Evolutionary conservation across 2,113 vertebrate genomes (phyloP).

Genomic region (Chaetops frenatus): DNA sequence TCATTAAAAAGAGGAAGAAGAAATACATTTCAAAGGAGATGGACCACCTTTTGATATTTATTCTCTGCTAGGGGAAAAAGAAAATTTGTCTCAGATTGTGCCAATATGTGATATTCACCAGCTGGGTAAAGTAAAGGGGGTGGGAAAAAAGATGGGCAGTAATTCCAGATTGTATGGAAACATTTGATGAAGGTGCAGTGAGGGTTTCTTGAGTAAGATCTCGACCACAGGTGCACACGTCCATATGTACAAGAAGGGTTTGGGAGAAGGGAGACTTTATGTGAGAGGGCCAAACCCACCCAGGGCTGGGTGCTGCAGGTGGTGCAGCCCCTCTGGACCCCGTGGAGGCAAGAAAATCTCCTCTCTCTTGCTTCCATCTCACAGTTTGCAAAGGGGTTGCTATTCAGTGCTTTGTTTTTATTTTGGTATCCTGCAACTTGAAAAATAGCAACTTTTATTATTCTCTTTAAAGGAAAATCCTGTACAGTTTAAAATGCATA

Average conservation of each 20-base stretch:
- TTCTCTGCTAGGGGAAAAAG: not conserved
- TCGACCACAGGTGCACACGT: not conserved
- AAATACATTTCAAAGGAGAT: not conserved
- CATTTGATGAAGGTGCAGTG: not conserved
- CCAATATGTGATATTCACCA: not conserved
- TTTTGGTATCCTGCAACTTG: not conserved
- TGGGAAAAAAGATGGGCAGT: not conserved
- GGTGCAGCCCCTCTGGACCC: not conserved
- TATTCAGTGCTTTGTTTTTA: not conserved
- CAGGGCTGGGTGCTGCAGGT: not conserved
- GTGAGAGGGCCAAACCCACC: not conserved
- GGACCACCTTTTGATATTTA: not conserved
- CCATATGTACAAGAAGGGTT: fast-evolving
- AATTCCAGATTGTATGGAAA: not conserved
- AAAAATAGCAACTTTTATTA: not conserved
- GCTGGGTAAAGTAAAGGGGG: not conserved
- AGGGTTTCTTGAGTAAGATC: not conserved
- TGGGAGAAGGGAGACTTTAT: not conserved
- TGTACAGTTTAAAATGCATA: not conserved
- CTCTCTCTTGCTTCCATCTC: not conserved
- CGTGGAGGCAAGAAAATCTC: fast-evolving
- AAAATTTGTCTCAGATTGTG: not conserved
- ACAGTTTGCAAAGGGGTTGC: not conserved
- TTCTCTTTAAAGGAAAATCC: not conserved
- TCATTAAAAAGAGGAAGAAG: not conserved